Base-by-base conservation (phyloP, 2,113 vertebrate species). In the Baryphthengus martii region DNA sequence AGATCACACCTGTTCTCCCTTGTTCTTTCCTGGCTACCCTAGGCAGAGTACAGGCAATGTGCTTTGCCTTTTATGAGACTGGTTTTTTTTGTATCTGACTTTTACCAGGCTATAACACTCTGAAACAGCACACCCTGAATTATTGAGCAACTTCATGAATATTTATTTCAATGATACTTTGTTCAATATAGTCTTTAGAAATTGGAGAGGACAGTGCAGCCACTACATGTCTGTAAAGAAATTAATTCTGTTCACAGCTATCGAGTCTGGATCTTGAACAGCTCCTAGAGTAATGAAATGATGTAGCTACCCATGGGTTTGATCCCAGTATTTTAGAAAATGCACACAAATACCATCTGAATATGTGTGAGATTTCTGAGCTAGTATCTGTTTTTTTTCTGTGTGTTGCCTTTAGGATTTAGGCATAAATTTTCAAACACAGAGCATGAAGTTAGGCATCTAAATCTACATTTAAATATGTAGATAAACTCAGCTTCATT, bases 111-210 rank as follows among this genome's bases (percentile, higher is more conserved):
- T 92, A 12, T 91, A 96, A 72, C 72, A 89, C 62, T 83, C 58
- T 23, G 61, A 93, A 95, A 85, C 78, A 82, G 70, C 67, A 78
- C 39, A 71, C 71, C 71, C 85, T 97, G 91, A 95, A 96, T 98
- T 97, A 97, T 85, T 96, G 83, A 98, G 77, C 21, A 59, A 49
- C 73, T 89, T 93, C 92, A 40, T 88, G 82, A 96, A 97, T 89
- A 88, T 91, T 90, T 93, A 97, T 95, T 94, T 97, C 90, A 79
- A 73, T 82, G 84, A 89, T 42, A 39, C 10, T 20, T 90, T 45
- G 42, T 92, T 93, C 87, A 66, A 79, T 24, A 24, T 25, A 81
- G 6, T 94, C 55, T 10, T 76, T 82, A 95, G 94, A 95, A 95
- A 94, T 56, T 76, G 71, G 85, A 95, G 75, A 90, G 6, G 86